phyloP scores from a whole-genome alignment of 2,797 vertebrate genomes.

The Pogoniulus pusillus region DNA sequence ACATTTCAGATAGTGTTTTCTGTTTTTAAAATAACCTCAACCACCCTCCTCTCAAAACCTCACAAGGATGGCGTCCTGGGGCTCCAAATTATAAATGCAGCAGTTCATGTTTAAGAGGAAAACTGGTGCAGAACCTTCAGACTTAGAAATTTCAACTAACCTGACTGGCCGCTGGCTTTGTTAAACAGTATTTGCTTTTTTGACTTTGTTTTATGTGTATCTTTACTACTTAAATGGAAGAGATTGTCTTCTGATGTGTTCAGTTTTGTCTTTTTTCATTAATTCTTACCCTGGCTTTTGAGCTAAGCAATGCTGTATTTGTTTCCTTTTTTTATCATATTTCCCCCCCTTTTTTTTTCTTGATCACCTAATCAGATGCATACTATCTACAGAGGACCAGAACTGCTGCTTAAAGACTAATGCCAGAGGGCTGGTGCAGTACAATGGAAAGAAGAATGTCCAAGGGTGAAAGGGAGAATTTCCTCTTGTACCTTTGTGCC shows the following conservation, averaged over 20 bases:
- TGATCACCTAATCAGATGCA: background rate
- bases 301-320: background rate
- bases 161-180: background rate
- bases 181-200: background rate
- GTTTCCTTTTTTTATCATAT: background rate
- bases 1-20: background rate
- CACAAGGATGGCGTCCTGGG: background rate
- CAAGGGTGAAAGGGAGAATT: background rate
- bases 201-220: background rate
- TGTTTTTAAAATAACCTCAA: background rate
- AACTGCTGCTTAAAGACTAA: background rate
- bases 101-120: background rate
- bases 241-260: background rate
- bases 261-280: background rate
- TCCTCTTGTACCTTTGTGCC: conserved; percentile 8
- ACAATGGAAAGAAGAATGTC: background rate
- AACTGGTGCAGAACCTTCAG: background rate
- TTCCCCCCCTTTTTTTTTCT: background rate
- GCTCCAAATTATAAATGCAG: background rate
- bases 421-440: background rate
- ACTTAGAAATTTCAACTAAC: background rate
- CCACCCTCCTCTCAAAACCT: background rate
- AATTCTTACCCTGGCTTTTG: background rate
- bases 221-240: background rate
- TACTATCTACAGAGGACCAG: background rate